These are phyloP conservation scores for Aphelenchoides fujianensis DNA, from an alignment of 1,140 invertebrate species.

Conservation along the genomic window DNA sequence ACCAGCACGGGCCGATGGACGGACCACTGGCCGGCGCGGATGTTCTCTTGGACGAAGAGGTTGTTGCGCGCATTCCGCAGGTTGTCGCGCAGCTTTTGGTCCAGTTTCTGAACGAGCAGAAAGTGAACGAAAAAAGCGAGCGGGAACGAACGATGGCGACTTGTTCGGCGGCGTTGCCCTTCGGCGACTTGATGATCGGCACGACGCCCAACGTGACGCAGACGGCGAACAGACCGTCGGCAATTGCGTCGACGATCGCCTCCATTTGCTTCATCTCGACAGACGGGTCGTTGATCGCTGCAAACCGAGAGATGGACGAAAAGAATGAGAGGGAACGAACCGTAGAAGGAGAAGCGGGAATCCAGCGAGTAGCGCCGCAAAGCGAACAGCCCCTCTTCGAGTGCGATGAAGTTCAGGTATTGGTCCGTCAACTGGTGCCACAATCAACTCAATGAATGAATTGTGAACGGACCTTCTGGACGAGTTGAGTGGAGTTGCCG, in stretches of 20 bases:
- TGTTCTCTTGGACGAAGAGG: slow-evolving; percentile 75
- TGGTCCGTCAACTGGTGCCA: slow-evolving; percentile 78
- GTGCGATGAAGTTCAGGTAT: slow-evolving; percentile 94
- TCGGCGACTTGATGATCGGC: slow-evolving; percentile 88
- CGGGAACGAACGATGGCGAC: slow-evolving; percentile 72
- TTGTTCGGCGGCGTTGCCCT: slow-evolving; percentile 95
- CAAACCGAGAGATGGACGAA: slow-evolving; percentile 50
- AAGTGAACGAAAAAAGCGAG: slow-evolving; percentile 3
- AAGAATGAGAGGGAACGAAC: slow-evolving; percentile 29
- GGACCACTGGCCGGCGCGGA: slow-evolving; percentile 56
- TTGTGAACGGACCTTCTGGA: slow-evolving; percentile 74
- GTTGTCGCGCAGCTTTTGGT: slow-evolving; percentile 95
- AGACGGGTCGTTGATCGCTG: slow-evolving; percentile 87
- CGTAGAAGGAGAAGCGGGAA: slow-evolving; percentile 46
- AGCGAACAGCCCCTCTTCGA: slow-evolving; percentile 96
- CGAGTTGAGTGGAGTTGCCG: slow-evolving; percentile 73
- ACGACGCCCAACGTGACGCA: slow-evolving; percentile 91
- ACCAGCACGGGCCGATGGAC: slow-evolving; percentile 69
- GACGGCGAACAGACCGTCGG: slow-evolving; percentile 92
- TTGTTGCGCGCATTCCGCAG: slow-evolving; percentile 91
- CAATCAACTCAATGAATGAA: not conserved
- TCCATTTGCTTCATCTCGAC: slow-evolving; percentile 95
- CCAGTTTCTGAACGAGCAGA: slow-evolving; percentile 72
- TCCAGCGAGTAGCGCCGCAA: slow-evolving; percentile 64
- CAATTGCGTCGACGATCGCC: slow-evolving; percentile 84